Base-by-base conservation (phyloP, 2,888 invertebrate species). In the Notodonta ziczac region DNA sequence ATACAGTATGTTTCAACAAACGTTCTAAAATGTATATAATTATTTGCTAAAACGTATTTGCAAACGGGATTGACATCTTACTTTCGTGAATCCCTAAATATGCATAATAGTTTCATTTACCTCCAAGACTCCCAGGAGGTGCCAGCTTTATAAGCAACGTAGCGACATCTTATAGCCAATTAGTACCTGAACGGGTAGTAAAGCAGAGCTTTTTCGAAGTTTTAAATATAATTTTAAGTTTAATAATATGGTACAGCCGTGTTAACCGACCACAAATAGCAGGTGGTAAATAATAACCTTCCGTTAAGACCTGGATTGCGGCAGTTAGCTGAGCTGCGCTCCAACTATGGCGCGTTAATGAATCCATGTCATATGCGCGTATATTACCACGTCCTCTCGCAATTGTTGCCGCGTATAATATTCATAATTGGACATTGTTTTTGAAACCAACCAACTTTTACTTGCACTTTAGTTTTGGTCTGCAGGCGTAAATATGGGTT, bases 241-340 rank as follows among this genome's bases (percentile, higher is more conserved):
- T 67, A 74, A 72, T 73, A 76, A 73, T 70, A 69, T 70, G 69
- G 70, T 76, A 76, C 70, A 69, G 74, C 61, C 64, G 66, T 67
- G 63, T 74, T 70, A 70, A 63, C 69, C 70, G 69, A 70, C 81
- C 82, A 77, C 83, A 83, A 81, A 84, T 80, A 81, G 76, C 82
- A 81, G 79, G 81, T 83, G 85, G 78, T 84, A 84, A 89, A 89
- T 89, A 89, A 89, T 89, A 87, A 84, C 86, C 86, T 85, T 86
- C 80, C 80, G 86, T 82, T 88, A 86, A 87, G 86, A 89, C 89
- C 87, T 87, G 88, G 86, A 87, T 88, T 84, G 85, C 79, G 80
- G 80, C 81, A 81, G 81, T 83, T 82, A 83, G 83, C 76, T 82
- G 73, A 74, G 78, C 69, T 76, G 69, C 74, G 73, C 77, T 74